Evolutionary conservation across 2,113 vertebrate genomes (phyloP), one percentile per base, ranked within the genome.

Genomic region (Pogonocichla stellata): DNA sequence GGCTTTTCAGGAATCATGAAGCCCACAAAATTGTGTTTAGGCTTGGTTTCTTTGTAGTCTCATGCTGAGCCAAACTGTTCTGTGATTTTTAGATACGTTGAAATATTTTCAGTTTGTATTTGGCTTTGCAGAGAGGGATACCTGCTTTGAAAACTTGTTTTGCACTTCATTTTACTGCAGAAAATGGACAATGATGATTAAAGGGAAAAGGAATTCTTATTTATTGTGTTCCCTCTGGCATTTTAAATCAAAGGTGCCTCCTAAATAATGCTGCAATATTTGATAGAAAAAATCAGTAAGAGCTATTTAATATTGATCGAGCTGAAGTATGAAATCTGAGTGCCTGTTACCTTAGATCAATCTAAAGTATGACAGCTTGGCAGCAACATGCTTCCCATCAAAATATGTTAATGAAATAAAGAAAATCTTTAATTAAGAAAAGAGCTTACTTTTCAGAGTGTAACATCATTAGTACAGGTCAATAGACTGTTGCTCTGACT

Each of bases 81-180:
- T 72, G 4, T 95, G 45, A 48, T 65, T 81, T 80, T 86, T 79
- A 75, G 72, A 51, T 91, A 51, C 0, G 0, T 47, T 82, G 65
- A 72, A 80, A 36, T 95, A 81, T 95, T 92, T 85, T 38, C 5
- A 16, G 15, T 86, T 94, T 80, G 43, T 90, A 60, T 89, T 95
- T 95, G 97, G 72, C 89, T 94, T 79, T 93, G 70, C 69, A 84
- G 67, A 80, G 75, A 82, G 65, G 88, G 23, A 81, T 94, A 95
- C 95, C 88, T 97, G 86, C 94, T 96, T 95, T 73, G 82, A 81
- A 96, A 98, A 98, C 97, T 98, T 98, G 92, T 48, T 94, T 96
- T 97, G 85, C 82, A 26, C 88, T 97, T 97, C 88, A 72, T 96
- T 95, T 96, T 97, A 94, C 88, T 93, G 80, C 77, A 94, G 92